Base-by-base conservation (phyloP, 92 coral and sea anemone species). In the Palythoa grandiflora region DNA sequence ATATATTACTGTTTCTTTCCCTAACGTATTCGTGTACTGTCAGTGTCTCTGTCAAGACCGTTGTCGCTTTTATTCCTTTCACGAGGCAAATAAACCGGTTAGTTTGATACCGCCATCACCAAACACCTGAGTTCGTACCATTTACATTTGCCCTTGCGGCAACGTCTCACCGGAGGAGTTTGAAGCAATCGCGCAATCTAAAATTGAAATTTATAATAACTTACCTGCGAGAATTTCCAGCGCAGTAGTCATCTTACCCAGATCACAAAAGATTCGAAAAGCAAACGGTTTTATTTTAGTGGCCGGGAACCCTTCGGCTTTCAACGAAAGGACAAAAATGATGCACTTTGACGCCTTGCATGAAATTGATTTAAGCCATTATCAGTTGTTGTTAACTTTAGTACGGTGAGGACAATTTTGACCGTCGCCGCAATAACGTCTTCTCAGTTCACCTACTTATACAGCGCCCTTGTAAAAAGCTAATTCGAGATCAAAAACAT, bases 71-170 rank as follows among this genome's bases (percentile, higher is more conserved):
- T 77, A 50, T n/a, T 77, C 47, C 39, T 77, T 52, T 50, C 39
- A 16, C 81, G 3, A 50, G 44, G n/a, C 21, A 52, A 51, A 12
- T 51, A 51, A 52, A 53, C 60, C n/a, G 52, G 65, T 48, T 37
- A 77, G 65, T 48, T 37, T 37, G 37, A 35, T 70, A 11, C 1
- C 72, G 72, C 53, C 84, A n/a, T 39, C 7, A 60, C 52, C n/a
- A 35, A 77, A 77, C 61, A 47, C 39, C 17, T 9, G 20, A 28
- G n/a, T 19, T 63, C 15, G 13, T 17, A 48, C 55, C 16, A 19
- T 77, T 77, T 51, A 77, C 83, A 77, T 77, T 77, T 77, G 83
- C 52, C 83, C 83, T 20, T 66, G 38, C 16, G 19, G 59, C 59
- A 15, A 21, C 38, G 40, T 20, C 15, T 47, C 40, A 11, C 6